Evolutionary conservation across 2,888 invertebrate species (phyloP).

Genomic region (Trachelus stipa): DNA sequence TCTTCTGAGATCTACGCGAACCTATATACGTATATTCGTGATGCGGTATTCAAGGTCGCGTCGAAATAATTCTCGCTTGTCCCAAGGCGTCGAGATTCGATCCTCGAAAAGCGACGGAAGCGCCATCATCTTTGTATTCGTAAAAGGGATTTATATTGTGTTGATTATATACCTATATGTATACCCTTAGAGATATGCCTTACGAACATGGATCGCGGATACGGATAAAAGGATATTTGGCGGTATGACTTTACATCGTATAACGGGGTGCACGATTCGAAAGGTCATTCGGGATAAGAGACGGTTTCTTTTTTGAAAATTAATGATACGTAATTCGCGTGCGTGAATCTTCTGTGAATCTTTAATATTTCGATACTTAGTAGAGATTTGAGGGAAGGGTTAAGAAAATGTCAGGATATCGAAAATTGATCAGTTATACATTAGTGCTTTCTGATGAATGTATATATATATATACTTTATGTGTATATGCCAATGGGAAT

Average conservation of each 20-base stretch:
- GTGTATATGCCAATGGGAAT: not conserved
- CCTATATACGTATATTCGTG: conserved; percentile 30
- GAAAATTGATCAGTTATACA: not conserved
- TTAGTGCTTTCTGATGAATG: not conserved
- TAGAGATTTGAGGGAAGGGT: not conserved
- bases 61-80: conserved; percentile 24
- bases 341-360: not conserved
- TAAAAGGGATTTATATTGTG: not conserved
- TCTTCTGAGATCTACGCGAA: conserved; percentile 12
- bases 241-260: not conserved
- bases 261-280: not conserved
- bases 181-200: not conserved
- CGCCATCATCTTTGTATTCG: not conserved
- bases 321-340: not conserved
- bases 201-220: not conserved
- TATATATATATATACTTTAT: not conserved
- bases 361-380: not conserved
- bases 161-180: not conserved
- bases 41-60: conserved; percentile 36
- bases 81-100: conserved; percentile 4
- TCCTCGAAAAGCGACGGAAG: not conserved
- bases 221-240: not conserved
- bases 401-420: not conserved
- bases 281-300: not conserved
- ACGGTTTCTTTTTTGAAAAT: too few species aligned